Conservation (phyloP, 2,113 vertebrate genomes). For the Nettapus auritus region DNA sequence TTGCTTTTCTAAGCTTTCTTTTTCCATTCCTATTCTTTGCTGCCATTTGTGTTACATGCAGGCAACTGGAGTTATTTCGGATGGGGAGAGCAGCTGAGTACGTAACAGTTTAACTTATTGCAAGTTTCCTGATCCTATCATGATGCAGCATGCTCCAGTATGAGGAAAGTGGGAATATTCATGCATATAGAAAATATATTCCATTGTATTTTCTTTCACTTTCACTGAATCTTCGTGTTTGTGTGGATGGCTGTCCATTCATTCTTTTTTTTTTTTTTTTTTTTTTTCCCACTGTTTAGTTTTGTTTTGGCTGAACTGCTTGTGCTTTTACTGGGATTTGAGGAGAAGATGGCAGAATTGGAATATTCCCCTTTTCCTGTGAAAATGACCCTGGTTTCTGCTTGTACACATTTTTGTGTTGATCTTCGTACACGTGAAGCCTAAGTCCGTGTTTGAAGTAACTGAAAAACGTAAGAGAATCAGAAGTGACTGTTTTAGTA, state of each 20-base stretch:
- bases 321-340: not conserved
- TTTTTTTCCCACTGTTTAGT: not conserved
- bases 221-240: not conserved
- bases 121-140: slow-evolving; percentile 55
- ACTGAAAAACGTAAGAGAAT: not conserved
- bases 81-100: slow-evolving; percentile 95
- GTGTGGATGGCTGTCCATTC: not conserved
- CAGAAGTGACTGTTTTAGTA: not conserved
- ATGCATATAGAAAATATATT: slow-evolving; percentile 63
- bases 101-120: slow-evolving; percentile 83
- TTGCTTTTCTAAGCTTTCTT: slow-evolving; percentile 72
- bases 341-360: not conserved
- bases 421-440: rapidly evolving
- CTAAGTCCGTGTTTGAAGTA: not conserved
- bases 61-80: slow-evolving; percentile 97
- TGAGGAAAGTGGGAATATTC: slow-evolving; percentile 63
- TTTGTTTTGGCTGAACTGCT: slow-evolving; percentile 1
- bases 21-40: slow-evolving; percentile 73
- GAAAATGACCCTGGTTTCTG: not conserved
- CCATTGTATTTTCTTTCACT: not conserved
- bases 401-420: not conserved
- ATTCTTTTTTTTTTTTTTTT: not conserved
- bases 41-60: slow-evolving; percentile 86
- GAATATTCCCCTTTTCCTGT: not conserved
- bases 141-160: slow-evolving; percentile 71